Evolutionary conservation across 2,113 vertebrate species (phyloP).

Genomic region (Pteruthius melanotis): DNA sequence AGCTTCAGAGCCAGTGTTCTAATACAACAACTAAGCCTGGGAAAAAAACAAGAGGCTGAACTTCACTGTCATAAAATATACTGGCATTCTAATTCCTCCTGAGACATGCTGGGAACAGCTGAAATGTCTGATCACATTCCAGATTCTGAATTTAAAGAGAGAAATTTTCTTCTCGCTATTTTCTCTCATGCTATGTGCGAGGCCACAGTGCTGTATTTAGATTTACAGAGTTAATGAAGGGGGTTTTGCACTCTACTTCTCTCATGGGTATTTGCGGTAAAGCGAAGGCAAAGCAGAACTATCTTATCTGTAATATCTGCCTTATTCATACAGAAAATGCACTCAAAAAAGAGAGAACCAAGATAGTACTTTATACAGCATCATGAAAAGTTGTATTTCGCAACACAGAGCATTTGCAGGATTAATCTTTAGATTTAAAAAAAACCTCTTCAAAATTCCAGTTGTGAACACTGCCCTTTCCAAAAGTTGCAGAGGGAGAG

Average conservation of each 20-base stretch:
- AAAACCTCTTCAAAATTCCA: not conserved
- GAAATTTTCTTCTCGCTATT: constrained; percentile 27
- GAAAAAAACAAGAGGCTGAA: not conserved
- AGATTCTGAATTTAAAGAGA: constrained; percentile 21
- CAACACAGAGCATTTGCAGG: not conserved
- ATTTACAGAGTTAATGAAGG: not conserved
- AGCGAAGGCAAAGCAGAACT: not conserved
- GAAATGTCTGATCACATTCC: constrained; percentile 13
- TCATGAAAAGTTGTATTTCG: not conserved
- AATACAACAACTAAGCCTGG: not conserved
- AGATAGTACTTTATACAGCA: not conserved
- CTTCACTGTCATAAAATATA: not conserved
- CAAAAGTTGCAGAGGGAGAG: not conserved
- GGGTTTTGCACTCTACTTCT: not conserved
- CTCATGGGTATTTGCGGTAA: not conserved
- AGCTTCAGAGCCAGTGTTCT: not conserved
- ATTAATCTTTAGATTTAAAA: not conserved
- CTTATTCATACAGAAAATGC: not conserved
- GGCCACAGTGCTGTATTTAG: not conserved
- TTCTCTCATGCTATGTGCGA: not conserved
- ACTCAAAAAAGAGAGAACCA: not conserved
- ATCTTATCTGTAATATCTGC: not conserved
- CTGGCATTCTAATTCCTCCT: not conserved
- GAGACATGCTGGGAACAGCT: not conserved
- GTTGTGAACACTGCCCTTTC: not conserved